These are phyloP conservation scores for Prosopocoilus inquinatus DNA, from an alignment of 2,888 invertebrate species.

Conservation along the genomic window DNA sequence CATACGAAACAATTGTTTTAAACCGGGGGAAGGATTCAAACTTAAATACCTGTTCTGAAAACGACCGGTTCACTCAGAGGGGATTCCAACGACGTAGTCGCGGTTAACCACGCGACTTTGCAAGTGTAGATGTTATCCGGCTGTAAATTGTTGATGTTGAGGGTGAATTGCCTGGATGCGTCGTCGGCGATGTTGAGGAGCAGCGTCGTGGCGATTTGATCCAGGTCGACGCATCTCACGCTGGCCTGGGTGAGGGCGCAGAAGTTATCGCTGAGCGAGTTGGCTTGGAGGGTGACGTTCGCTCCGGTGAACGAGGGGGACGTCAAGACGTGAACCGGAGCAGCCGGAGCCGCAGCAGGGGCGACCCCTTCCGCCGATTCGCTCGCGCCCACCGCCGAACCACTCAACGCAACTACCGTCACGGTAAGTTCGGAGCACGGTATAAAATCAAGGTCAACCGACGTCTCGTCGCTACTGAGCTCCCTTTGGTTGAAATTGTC, in stretches of 20 bases:
- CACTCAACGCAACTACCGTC: neutral
- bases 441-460: too few relatives aligned
- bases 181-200: neutral
- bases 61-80: slow-evolving; percentile 4
- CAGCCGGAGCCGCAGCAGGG: neutral
- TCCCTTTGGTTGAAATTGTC: too few relatives aligned
- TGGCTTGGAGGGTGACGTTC: slow-evolving; percentile 5
- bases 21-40: too few relatives aligned
- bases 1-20: too few relatives aligned
- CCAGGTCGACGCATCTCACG: slow-evolving; percentile 6
- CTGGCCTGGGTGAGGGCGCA: slow-evolving; percentile 5
- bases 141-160: slow-evolving; percentile 3
- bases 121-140: slow-evolving; percentile 13
- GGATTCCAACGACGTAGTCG: neutral
- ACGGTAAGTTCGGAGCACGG: slow-evolving; percentile 2
- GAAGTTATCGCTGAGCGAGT: slow-evolving; percentile 1
- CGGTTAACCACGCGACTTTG: slow-evolving; percentile 1
- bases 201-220: neutral
- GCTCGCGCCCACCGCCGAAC: neutral
- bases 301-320: slow-evolving; percentile 6
- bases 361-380: neutral
- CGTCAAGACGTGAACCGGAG: slow-evolving; percentile 6
- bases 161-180: slow-evolving; percentile 1
- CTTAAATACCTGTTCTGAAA: slow-evolving; percentile 17
- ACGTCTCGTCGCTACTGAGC: too few relatives aligned